Base-by-base conservation (phyloP, 2,888 invertebrate species). In the Kryphioiulus occultus region DNA sequence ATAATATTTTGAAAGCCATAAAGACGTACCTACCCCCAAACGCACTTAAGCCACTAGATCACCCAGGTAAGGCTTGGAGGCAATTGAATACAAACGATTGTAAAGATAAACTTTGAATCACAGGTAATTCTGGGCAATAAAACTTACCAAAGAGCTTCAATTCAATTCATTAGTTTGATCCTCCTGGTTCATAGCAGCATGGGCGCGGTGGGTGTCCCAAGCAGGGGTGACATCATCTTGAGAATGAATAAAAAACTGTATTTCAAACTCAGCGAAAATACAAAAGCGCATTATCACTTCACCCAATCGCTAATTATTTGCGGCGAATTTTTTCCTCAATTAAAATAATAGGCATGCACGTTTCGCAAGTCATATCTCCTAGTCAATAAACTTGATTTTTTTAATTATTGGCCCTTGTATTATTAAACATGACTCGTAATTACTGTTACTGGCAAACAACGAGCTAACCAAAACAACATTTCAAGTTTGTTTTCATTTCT, bases 361-460 rank as follows among this genome's bases (percentile, higher is more conserved):
- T 68, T 68, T 68, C 68, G 68, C 68, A 68, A 68, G 68, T 68
- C 68, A 68, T 68, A 68, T n/a, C 53, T 68, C 9, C 68, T 68
- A 68, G 68, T 68, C 68, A 68, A 68, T 68, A 68, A 68, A 68
- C 68, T 26, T 68, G 12, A 26, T 68, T 26, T 17, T 68, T 22
- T 68, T 68, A 68, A 26, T 68, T 15, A 0, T 68, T 26, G 12
- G 1, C 26, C 12, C 26, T 68, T 26, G 26, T 26, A 26, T 68
- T 68, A 68, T 26, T 26, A 12, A 68, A 68, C 26, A 3, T 26
- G 2, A 68, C 68, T 26, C 12, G 68, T 26, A 68, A 68, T 26
- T 26, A 68, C 68, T 12, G 68, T 26, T 68, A 26, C 26, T 15
- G 10, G 26, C 10, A 68, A 68, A 68, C 68, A 68, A 68, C 26